phyloP scores from a whole-genome alignment of 2,113 vertebrate species.

The Spheniscus mendiculus region DNA sequence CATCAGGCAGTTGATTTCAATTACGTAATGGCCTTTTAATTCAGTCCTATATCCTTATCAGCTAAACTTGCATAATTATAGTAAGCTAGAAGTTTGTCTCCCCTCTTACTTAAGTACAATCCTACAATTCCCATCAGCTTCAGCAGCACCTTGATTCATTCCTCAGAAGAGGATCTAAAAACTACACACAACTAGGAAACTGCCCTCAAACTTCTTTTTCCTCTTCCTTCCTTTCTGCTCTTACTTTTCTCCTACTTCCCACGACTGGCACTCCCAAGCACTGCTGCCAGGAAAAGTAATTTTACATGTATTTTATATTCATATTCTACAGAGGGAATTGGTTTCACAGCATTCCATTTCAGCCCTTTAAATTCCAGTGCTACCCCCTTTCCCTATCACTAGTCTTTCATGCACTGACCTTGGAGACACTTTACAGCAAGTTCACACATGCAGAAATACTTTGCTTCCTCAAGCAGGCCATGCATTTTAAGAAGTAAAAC shows the following conservation, averaged over 20 bases:
- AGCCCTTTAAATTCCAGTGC: not conserved
- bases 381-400: not conserved
- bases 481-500: not conserved
- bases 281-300: not conserved
- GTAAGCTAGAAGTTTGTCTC: not conserved
- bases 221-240: not conserved
- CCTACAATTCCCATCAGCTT: not conserved
- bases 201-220: not conserved
- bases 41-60: not conserved
- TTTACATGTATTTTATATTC: not conserved
- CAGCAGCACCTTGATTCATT: not conserved
- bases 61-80: not conserved
- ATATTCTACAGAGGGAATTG: not conserved
- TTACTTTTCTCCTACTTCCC: not conserved
- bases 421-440: not conserved
- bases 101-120: not conserved
- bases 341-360: not conserved
- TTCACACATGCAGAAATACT: not conserved
- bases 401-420: not conserved
- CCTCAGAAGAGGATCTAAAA: not conserved
- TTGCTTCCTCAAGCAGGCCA: not conserved
- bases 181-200: not conserved
- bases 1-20: not conserved
- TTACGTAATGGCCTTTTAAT: not conserved
- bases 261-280: not conserved